phyloP scores from a whole-genome alignment of 2,888 invertebrate genomes.

The Leucozona laternaria region DNA sequence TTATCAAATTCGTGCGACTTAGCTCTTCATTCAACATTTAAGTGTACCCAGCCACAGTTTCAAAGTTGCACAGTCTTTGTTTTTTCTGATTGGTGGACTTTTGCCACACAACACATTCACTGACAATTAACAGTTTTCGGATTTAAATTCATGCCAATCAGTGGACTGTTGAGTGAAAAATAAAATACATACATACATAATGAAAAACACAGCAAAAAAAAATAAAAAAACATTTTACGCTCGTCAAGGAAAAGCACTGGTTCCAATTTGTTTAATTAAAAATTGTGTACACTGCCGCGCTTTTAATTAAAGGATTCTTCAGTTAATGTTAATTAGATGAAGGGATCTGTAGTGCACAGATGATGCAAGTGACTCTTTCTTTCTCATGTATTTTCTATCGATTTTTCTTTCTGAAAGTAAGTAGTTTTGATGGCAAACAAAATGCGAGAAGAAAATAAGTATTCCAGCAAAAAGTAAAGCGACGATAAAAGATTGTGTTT shows the following conservation, averaged over 20 bases:
- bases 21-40: not conserved
- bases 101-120: conserved; percentile 5
- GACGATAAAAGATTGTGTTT: too few species aligned
- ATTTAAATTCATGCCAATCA: conserved; percentile 71
- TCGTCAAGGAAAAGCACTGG: conserved; percentile 58
- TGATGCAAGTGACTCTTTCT: not conserved
- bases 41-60: not conserved
- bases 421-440: too few species aligned
- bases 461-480: too few species aligned
- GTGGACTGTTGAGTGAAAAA: conserved; percentile 22
- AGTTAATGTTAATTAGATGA: conserved; percentile 67
- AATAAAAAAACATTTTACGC: conserved; percentile 40
- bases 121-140: conserved; percentile 55
- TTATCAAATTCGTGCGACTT: too few species aligned
- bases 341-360: conserved; percentile 17
- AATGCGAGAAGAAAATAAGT: too few species aligned
- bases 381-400: not conserved
- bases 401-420: not conserved
- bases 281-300: conserved; percentile 51
- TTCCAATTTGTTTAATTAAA: conserved; percentile 74
- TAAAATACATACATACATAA: conserved; percentile 1
- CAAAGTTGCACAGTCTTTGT: conserved; percentile 16
- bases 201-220: conserved; percentile 14
- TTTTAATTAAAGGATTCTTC: conserved; percentile 54
- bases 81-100: not conserved